phyloP scores from a whole-genome alignment of 2,888 invertebrate genomes.

The Idaea dimidiata region DNA sequence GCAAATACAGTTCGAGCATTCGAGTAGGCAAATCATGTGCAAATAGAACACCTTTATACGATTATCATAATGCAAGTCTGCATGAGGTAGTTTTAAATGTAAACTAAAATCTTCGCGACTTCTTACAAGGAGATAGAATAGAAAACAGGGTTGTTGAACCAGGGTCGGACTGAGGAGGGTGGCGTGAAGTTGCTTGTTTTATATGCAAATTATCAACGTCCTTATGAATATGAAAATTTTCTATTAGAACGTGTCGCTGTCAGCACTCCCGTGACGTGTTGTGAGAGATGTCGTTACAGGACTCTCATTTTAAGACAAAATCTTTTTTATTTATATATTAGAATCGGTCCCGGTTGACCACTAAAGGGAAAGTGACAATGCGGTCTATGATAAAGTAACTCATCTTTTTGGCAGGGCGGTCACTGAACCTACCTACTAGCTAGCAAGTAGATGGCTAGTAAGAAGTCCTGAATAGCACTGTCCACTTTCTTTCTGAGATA shows the following conservation, averaged over 20 bases:
- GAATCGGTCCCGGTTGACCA: no score
- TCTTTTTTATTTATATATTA: neutral
- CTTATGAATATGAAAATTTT: conserved; percentile 82
- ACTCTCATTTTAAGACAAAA: neutral
- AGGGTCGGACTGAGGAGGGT: conserved; percentile 45
- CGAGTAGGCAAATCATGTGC: conserved; percentile 30
- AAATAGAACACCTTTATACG: conserved; percentile 23
- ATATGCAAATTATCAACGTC: conserved; percentile 77
- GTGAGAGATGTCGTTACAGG: conserved; percentile 47
- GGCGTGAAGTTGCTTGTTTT: conserved; percentile 72
- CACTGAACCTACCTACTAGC: no score
- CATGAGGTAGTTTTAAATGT: conserved; percentile 41
- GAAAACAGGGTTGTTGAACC: conserved; percentile 65
- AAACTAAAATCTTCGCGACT: conserved; percentile 50
- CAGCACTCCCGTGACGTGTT: conserved; percentile 70
- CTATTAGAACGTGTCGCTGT: conserved; percentile 79
- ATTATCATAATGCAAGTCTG: conserved; percentile 31
- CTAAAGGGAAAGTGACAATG: no score
- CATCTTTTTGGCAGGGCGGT: no score
- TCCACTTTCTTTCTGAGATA: no score
- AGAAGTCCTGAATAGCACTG: no score
- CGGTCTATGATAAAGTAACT: no score
- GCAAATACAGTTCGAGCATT: neutral
- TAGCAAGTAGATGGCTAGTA: no score
- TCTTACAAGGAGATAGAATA: conserved; percentile 63